phyloP scores from a whole-genome alignment of 2,113 vertebrate species.

The Xiphophorus couchianus region DNA sequence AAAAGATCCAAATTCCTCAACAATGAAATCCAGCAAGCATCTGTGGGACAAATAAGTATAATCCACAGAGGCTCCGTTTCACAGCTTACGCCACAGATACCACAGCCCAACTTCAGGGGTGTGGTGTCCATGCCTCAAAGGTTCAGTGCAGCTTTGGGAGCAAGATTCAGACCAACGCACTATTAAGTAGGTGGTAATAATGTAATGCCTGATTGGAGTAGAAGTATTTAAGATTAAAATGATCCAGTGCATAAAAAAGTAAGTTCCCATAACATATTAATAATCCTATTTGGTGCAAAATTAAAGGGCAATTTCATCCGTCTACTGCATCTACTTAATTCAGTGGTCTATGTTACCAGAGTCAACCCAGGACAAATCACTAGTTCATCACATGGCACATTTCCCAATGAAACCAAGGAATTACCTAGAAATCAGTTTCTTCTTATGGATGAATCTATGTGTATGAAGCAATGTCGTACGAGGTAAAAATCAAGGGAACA shows the following conservation, averaged over 20 bases:
- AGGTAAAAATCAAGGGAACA: background rate
- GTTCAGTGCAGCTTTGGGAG: background rate
- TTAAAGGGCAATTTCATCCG: background rate
- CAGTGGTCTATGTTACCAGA: no score
- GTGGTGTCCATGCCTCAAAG: background rate
- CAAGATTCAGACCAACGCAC: background rate
- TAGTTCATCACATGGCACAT: background rate
- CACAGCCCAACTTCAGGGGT: background rate
- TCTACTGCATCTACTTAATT: no score
- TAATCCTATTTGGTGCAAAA: background rate
- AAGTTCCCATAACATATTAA: no score
- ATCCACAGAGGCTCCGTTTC: background rate
- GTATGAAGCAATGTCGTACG: background rate
- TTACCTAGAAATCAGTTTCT: background rate
- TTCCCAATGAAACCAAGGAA: no score
- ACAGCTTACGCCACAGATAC: background rate
- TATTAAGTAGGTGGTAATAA: no score
- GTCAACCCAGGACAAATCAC: no score
- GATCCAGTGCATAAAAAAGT: no score
- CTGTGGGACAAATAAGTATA: background rate
- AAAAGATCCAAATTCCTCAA: background rate
- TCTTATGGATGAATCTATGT: background rate
- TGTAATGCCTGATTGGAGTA: no score
- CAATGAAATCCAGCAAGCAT: background rate
- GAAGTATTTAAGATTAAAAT: no score